A percentile compares a stretch with the other conserved stretches of the same genome.
phyloP scores from a whole-genome alignment of 2,888 invertebrate genomes.

The Nomada fucata region DNA sequence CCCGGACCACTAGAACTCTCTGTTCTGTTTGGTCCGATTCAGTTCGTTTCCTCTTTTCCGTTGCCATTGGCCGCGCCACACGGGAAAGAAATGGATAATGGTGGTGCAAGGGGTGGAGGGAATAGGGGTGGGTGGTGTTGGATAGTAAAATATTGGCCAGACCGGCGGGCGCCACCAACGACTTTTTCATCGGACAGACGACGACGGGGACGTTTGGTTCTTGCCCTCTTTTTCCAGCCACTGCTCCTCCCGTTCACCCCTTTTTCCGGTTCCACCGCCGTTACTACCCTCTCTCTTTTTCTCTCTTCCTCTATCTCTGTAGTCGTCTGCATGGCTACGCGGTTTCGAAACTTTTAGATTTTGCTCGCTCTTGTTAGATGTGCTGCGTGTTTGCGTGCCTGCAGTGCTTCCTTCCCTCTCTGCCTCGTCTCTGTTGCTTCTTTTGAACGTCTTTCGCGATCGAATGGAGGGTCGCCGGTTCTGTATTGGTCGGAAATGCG shows the following conservation, averaged over 20 bases:
- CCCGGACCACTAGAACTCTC: not conserved
- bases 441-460: not conserved
- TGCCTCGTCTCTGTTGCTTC: not conserved
- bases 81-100: constrained; percentile 65
- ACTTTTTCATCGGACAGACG: constrained; percentile 71
- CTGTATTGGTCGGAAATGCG: not conserved
- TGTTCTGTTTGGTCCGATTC: constrained; percentile 19
- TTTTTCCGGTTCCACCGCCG: not conserved
- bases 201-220: constrained; percentile 38
- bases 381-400: not conserved
- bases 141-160: constrained; percentile 82
- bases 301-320: not conserved
- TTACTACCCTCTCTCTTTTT: not conserved
- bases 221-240: constrained; percentile 25
- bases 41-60: constrained; percentile 35
- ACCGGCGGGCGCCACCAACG: constrained; percentile 78
- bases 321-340: constrained; percentile 30
- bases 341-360: constrained; percentile 58
- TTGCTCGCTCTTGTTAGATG: constrained; percentile 28
- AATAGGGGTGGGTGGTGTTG: constrained; percentile 50
- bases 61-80: constrained; percentile 32
- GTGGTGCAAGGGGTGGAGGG: constrained; percentile 32
- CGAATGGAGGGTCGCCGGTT: not conserved
- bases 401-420: not conserved
- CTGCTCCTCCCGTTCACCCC: constrained; percentile 18